phyloP scores from a whole-genome alignment of 2,113 vertebrate species.

The Salvelinus fontinalis region DNA sequence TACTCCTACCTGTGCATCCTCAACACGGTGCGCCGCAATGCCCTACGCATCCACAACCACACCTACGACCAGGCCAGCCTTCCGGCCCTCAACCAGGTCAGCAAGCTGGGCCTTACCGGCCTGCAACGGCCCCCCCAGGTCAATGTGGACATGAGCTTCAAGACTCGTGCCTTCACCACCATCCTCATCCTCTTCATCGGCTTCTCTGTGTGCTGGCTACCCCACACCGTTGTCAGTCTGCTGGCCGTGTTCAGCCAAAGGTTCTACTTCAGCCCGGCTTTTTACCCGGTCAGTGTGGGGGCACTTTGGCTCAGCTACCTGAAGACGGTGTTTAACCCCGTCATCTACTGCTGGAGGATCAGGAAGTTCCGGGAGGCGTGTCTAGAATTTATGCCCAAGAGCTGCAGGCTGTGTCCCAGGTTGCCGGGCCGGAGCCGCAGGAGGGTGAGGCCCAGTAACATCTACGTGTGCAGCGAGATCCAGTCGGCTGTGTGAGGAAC shows the following conservation, averaged over 20 bases:
- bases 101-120: conserved; percentile 69
- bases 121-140: conserved; percentile 76
- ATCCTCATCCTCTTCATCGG: conserved; percentile 83
- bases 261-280: conserved; percentile 83
- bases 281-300: conserved; percentile 76
- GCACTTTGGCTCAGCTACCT: conserved; percentile 84
- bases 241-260: conserved; percentile 76
- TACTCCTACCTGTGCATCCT: conserved; percentile 83
- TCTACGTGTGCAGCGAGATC: conserved; percentile 80
- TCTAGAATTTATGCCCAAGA: conserved; percentile 83
- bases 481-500: conserved; percentile 76
- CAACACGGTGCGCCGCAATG: conserved; percentile 80
- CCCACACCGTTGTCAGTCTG: conserved; percentile 75
- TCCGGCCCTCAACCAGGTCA: conserved; percentile 74
- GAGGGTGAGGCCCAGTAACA: conserved; percentile 81
- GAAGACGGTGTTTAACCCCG: conserved; percentile 86
- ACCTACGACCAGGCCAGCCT: conserved; percentile 69
- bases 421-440: conserved; percentile 77
- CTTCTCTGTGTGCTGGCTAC: conserved; percentile 80
- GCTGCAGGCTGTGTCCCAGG: conserved; percentile 78
- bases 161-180: conserved; percentile 81
- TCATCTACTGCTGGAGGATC: conserved; percentile 89
- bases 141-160: conserved; percentile 82
- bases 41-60: conserved; percentile 77
- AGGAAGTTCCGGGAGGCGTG: conserved; percentile 86